Base-by-base conservation (phyloP, 2,888 invertebrate genomes). In the Oscheius sp. region DNA sequence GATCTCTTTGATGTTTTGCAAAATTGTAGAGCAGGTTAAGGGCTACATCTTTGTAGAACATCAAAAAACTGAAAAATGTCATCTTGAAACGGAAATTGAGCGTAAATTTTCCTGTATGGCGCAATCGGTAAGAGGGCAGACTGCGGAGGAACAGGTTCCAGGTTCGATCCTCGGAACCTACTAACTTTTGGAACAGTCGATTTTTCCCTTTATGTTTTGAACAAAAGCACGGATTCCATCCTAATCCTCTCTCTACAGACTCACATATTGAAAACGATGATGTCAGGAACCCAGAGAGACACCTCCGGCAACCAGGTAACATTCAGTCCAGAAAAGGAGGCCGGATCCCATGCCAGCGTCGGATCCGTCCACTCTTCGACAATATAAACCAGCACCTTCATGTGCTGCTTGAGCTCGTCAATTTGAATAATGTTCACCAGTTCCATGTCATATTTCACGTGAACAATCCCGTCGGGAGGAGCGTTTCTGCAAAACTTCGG, bases 231-330 rank as follows among this genome's bases (percentile, higher is more conserved):
- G 21, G 21, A 21, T 21, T 21, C 21, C 21, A 21, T 21, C 21
- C 21, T 21, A 21, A 21, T 21, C 21, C 21, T 21, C 21, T 21
- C 21, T 21, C 21, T 21, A 21, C 21, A 4, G 21, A 76, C 93
- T 92, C 90, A 95, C 95, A 94, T 95, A 91, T 95, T 95, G 89
- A 95, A 95, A 5, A 95, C 92, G 84, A 95, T 94, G 70, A 94
- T 93, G 89, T 95, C 95, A 0, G 95, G 95, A 84, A 93, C 92
- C 95, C 95, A 95, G 32, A 95, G 94, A 76, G 93, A 91, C 83
- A 93, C 93, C 90, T 93, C 94, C 0, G 95, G 95, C 87, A 95
- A 92, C 88, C 95, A 92, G 72, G 95, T 93, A 50, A 94, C 94
- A 83, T 92, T 92, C 79, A 95, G 93, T 11, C 94, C 94, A 10